Base-by-base conservation (phyloP, 1,140 invertebrate species). In the Drosophila pandora region DNA sequence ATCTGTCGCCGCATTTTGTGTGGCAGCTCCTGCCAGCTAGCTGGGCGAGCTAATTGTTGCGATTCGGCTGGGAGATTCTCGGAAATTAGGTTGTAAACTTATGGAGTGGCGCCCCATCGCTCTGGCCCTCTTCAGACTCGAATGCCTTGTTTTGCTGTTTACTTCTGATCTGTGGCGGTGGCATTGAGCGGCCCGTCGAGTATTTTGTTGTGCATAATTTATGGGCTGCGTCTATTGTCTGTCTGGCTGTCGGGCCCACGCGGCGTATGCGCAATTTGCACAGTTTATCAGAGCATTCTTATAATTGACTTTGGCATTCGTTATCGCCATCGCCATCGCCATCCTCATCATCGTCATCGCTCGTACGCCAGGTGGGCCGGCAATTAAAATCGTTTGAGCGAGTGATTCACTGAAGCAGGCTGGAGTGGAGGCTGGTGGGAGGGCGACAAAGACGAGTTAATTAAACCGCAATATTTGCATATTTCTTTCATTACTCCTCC, bases 401-500 rank as follows among this genome's bases (percentile, higher is more conserved):
- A 68, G 57, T 70, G 64, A 76, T 63, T 54, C 45, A 17, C 17
- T 17, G 17, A 17, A 17, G 17, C 17, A 65, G 49, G 17, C 58
- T 37, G 54, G 23, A 34, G 6, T 8, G 22, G 2, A 2, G 21
- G 25, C 22, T 9, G 39, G 10, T 9, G 52, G 60, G 1, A 10
- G 13, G 41, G 21, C 23, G 45, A 57, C 48, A 59, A 58, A 59
- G 70, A 64, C 75, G 71, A 87, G 65, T 87, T 87, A 87, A 87
- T 87, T 87, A 87, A 87, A 87, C 83, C 83, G 83, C 82, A 75
- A 87, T 87, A 87, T 87, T 87, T 82, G 75, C 82, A 87, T 88
- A 87, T 76, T 88, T 77, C 77, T 54, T 67, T 76, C 83, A 87
- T 67, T 70, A 57, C 53, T 68, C 45, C 56, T 39, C 30, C 79